Base-by-base conservation (phyloP, 2,888 invertebrate genomes). In the Nomada ferruginata region DNA sequence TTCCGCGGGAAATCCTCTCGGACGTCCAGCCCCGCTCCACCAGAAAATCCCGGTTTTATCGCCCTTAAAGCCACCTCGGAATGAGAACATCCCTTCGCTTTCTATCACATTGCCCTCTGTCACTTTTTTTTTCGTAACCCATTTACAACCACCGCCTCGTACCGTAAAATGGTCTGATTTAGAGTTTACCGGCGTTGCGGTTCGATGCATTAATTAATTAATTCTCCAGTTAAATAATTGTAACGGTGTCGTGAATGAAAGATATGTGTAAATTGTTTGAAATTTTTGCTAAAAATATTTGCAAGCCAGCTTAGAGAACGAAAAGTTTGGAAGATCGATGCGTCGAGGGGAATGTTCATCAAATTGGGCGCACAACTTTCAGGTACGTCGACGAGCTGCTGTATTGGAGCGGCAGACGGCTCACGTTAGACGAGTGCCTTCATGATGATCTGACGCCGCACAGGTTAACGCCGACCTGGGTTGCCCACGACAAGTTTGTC, bases 351-450 rank as follows among this genome's bases (percentile, higher is more conserved):
- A 9, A 20, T 15, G 2, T 20, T 60, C 20, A 15, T 44, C 15
- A 29, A 23, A 59, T 7, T 36, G 11, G 15, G 15, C 18, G 4
- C 20, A 0, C 4, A 69, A 78, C 18, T 84, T 82, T 2, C 92
- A 96, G 96, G 92, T 97, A 97, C 95, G 97, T 97, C 93, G 97
- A 97, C 95, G 97, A 97, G 94, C 95, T 97, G 90, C 95, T 97
- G 85, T 97, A 97, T 94, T 97, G 97, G 97, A 97, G 97, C 91
- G 97, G 97, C 82, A 96, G 96, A 89, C 96, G 97, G 87, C 97
- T 97, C 96, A 96, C 97, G 84, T 95, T 97, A 90, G 97, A 97
- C 94, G 97, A 97, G 95, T 97, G 97, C 94, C 95, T 97, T 89
- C 96, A 97, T 93, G 97, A 96, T 85, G 96, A 97, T 92, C 94